These are phyloP conservation scores for Monodelphis domestica DNA, from an alignment of 2,797 vertebrate genomes.

Conservation along the genomic window DNA sequence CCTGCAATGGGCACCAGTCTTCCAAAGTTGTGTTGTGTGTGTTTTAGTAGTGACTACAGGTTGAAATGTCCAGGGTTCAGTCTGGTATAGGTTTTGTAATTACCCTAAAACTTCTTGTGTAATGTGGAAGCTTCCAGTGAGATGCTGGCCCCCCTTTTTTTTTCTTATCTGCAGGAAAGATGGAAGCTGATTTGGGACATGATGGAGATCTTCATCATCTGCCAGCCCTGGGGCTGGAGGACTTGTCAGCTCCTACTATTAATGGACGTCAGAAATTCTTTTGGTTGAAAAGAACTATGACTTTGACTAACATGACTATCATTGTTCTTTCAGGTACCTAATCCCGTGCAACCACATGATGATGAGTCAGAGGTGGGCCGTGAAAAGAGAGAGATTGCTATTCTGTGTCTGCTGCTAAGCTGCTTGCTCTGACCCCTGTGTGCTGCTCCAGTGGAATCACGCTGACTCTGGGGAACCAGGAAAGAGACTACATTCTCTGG, in stretches of 20 bases:
- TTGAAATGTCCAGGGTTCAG: neutral
- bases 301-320: neutral
- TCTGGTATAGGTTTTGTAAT: neutral
- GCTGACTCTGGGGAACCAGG: conserved; percentile 88
- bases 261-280: neutral
- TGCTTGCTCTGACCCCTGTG: conserved; percentile 93
- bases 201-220: fast-evolving
- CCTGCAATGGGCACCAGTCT: neutral
- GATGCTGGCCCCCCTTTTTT: neutral
- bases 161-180: neutral
- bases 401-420: conserved; percentile 94
- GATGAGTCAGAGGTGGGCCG: conserved; percentile 94
- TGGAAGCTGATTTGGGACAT: neutral
- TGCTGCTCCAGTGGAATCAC: conserved; percentile 93
- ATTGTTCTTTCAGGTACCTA: conserved; percentile 90
- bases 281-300: fast-evolving
- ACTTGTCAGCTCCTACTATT: neutral
- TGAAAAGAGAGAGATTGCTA: conserved; percentile 96
- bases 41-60: neutral
- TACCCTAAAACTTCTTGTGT: neutral
- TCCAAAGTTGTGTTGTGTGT: neutral
- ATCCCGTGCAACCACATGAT: conserved; percentile 99
- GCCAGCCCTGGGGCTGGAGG: neutral
- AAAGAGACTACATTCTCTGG: conserved; percentile 93
- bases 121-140: neutral